These are phyloP conservation scores for Phoeniculus purpureus DNA, from an alignment of 2,797 vertebrate species.

Conservation along the genomic window DNA sequence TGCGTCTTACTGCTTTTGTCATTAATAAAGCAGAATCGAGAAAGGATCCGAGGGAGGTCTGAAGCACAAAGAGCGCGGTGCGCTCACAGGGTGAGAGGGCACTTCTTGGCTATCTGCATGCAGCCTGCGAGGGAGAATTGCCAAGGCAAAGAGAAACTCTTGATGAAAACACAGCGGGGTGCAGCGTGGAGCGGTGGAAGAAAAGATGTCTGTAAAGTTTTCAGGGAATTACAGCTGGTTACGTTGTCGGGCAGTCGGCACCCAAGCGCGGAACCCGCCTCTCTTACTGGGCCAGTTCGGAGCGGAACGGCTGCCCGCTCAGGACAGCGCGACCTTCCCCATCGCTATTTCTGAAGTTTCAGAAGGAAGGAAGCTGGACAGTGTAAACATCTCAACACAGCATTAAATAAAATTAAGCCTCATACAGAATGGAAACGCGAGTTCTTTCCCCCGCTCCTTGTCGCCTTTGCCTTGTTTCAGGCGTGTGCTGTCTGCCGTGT, in stretches of 20 bases:
- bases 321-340: neutral
- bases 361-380: neutral
- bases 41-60: constrained; percentile 15
- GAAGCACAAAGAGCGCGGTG: neutral
- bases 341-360: neutral
- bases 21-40: neutral
- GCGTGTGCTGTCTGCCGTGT: rapidly evolving
- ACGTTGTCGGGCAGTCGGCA: neutral
- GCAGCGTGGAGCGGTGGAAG: neutral
- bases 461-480: neutral
- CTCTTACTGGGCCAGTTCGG: rapidly evolving
- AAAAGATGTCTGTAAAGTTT: neutral
- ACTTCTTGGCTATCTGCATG: neutral
- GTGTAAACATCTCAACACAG: neutral
- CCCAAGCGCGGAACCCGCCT: neutral
- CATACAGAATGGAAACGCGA: neutral
- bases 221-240: neutral
- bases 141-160: neutral
- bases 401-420: neutral
- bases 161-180: neutral
- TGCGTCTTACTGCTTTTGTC: constrained; percentile 16
- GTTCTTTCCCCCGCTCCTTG: neutral
- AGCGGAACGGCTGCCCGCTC: neutral
- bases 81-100: neutral
- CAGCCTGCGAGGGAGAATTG: neutral